Base-by-base conservation (phyloP, 2,888 invertebrate genomes). In the Penaeus monodon region DNA sequence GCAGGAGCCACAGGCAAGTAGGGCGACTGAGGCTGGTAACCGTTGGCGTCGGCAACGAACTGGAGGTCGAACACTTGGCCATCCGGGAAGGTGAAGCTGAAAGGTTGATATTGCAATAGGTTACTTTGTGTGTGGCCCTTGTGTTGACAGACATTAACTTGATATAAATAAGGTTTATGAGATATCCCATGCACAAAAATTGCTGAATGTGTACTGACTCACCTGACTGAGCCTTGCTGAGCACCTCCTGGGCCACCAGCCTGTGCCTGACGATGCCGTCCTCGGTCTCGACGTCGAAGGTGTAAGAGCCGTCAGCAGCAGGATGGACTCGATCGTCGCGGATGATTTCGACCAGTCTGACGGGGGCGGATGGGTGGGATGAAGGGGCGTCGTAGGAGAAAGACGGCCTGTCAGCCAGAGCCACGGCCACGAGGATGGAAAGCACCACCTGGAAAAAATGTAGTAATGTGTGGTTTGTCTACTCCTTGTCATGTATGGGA, bases 1-100 rank as follows among this genome's bases (percentile, higher is more conserved):
- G 57, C 85, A n/a, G 85, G 85, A 27, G 80, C 73, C n/a, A 80
- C 80, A 22, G 85, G 85, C 7, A 85, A 64, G 64, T 73, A 85
- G 17, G 85, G 85, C 22, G 85, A 85, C 74, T 85, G 81, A 24
- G 80, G 80, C 57, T 85, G 80, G 81, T 81, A 85, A 12, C 85
- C 85, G 20, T 70, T 80, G 64, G 80, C 80, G 74, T 85, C 85
- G 14, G 85, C 85, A 17, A 85, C 85, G 76, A 85, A 85, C 81
- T 85, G 80, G 63, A 85, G 64, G 70, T 73, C 70, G 81, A 85
- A 85, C 7, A 80, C 57, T 38, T 85, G 73, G 24, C 85, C 85
- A 33, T 85, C 81, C 1, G 85, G 85, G 57, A 81, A 66, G 6
- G 84, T 74, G 66, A 76, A 84, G 33, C 84, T 84, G 84, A 24